Conservation (phyloP, 1,140 invertebrate genomes). For the Trichonephila inaurata region DNA sequence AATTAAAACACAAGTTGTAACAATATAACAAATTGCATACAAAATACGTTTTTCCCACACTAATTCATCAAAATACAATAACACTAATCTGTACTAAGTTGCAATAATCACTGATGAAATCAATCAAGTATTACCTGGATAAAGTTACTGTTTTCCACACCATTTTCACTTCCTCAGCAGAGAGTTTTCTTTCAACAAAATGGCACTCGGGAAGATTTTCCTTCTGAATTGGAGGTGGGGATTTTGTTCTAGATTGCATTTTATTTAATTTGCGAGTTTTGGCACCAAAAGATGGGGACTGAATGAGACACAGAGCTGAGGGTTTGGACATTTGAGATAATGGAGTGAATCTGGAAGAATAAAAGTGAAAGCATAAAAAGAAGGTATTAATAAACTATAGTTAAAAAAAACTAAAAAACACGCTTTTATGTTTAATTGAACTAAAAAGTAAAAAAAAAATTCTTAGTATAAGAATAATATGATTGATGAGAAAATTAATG, state of each 20-base stretch:
- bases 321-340: conserved; percentile 36
- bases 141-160: conserved; percentile 79
- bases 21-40: no score
- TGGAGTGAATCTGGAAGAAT: conserved; percentile 23
- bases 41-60: no score
- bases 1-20: no score
- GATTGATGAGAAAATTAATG: no score
- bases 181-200: conserved; percentile 79
- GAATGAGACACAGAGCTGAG: conserved; percentile 44
- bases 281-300: conserved; percentile 45
- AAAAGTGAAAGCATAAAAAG: conserved; percentile 41
- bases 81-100: no score
- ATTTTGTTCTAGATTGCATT: neutral
- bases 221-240: conserved; percentile 26
- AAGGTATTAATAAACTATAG: neutral
- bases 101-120: no score
- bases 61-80: no score
- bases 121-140: conserved; percentile 78
- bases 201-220: conserved; percentile 79
- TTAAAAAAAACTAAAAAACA: no score
- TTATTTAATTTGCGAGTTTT: neutral
- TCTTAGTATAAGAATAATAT: no score
- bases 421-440: no score
- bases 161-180: conserved; percentile 79
- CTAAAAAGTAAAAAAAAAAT: no score